Evolutionary conservation across 2,113 vertebrate species (phyloP).

Genomic region (Hippocampus mohnikei): DNA sequence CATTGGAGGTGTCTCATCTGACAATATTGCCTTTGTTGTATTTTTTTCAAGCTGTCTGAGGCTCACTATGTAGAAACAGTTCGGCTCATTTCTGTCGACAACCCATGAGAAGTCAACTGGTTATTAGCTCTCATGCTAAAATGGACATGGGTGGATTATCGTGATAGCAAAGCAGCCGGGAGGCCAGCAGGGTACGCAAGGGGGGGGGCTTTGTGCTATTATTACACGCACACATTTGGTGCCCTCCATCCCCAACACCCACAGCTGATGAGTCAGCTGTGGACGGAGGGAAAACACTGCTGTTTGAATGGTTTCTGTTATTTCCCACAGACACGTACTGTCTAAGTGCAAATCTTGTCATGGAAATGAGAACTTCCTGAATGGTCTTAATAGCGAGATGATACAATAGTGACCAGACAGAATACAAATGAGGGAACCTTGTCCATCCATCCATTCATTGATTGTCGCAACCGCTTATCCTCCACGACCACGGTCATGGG

Average conservation of each 20-base stretch:
- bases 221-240: slow-evolving; percentile 59
- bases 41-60: too few species aligned
- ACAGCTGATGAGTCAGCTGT: slow-evolving; percentile 64
- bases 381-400: neutral
- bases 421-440: neutral
- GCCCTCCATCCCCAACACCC: slow-evolving; percentile 12
- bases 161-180: slow-evolving; percentile 25
- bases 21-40: too few species aligned
- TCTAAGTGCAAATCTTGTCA: neutral
- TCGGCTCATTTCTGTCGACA: slow-evolving; percentile 22
- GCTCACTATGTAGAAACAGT: neutral
- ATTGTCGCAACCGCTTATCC: too few species aligned
- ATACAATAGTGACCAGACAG: neutral
- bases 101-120: slow-evolving; percentile 24
- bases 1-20: too few species aligned
- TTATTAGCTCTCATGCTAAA: slow-evolving; percentile 46
- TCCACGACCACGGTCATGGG: too few species aligned
- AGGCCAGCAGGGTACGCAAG: slow-evolving; percentile 48
- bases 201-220: slow-evolving; percentile 44
- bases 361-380: neutral
- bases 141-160: slow-evolving; percentile 50
- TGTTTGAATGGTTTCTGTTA: slow-evolving; percentile 3
- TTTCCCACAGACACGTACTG: neutral
- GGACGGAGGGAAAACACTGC: slow-evolving; percentile 22
- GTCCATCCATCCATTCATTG: too few species aligned